phyloP scores from a whole-genome alignment of 2,888 invertebrate genomes.

The Eilema sororculum region DNA sequence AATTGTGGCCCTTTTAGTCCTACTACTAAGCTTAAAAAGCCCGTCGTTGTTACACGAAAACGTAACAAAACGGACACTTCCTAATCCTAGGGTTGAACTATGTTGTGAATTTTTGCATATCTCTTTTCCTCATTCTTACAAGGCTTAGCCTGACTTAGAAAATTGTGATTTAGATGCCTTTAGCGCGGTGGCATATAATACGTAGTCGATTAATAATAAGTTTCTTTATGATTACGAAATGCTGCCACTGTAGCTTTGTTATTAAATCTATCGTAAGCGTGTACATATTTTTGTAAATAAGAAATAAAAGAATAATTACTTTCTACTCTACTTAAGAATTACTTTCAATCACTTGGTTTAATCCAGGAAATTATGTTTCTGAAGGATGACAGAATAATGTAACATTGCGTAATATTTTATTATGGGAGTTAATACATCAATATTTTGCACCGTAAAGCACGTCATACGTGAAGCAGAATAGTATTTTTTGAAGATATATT shows the following conservation, averaged over 20 bases:
- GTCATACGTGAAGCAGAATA: too few relatives aligned
- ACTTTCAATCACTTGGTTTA: constrained; percentile 19
- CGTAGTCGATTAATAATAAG: constrained; percentile 41
- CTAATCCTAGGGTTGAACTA: constrained; percentile 58
- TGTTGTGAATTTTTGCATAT: constrained; percentile 83
- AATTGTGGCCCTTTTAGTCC: too few relatives aligned
- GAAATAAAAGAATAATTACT: too few relatives aligned
- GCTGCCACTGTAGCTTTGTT: constrained; percentile 78
- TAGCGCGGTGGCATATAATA: constrained; percentile 66
- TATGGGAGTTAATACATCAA: background rate
- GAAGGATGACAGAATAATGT: constrained; percentile 4
- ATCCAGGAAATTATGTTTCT: constrained; percentile 32
- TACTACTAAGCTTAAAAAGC: too few relatives aligned
- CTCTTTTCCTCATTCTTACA: constrained; percentile 69
- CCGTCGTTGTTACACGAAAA: constrained; percentile 3
- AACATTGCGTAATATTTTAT: background rate
- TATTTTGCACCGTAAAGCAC: too few relatives aligned
- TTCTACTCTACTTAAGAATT: constrained; percentile 13
- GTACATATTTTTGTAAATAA: constrained; percentile 48
- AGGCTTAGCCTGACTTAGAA: constrained; percentile 78
- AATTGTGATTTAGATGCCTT: constrained; percentile 85
- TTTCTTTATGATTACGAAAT: constrained; percentile 53
- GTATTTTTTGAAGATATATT: too few relatives aligned
- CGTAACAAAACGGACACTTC: too few relatives aligned
- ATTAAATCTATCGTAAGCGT: constrained; percentile 56